Conservation (phyloP, 2,797 vertebrate genomes). For the Tiaroga cobitis region DNA sequence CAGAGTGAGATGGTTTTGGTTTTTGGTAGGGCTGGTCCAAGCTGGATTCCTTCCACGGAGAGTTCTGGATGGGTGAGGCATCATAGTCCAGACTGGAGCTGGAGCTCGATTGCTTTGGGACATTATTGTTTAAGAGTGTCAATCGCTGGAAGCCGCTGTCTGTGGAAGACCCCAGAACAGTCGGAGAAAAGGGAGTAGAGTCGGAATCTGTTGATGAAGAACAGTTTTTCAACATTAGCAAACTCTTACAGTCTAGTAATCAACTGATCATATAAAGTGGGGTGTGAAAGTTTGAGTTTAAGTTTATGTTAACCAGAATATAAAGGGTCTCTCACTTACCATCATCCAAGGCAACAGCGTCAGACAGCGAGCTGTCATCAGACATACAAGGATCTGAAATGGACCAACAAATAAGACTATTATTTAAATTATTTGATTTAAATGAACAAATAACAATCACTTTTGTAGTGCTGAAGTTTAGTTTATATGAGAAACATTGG, state of each 20-base stretch:
- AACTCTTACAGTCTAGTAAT: background rate
- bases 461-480: background rate
- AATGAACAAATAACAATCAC: background rate
- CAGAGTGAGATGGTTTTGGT: conserved; percentile 70
- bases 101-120: conserved; percentile 60
- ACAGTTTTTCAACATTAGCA: background rate
- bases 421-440: background rate
- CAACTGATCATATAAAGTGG: background rate
- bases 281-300: background rate
- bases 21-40: conserved; percentile 89
- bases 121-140: conserved; percentile 54
- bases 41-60: conserved; percentile 91
- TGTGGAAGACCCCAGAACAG: conserved; percentile 56
- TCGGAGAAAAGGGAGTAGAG: conserved; percentile 66
- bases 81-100: conserved; percentile 71
- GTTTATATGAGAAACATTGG: background rate
- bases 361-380: conserved; percentile 88
- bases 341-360: conserved; percentile 83
- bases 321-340: conserved; percentile 72
- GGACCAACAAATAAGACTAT: background rate
- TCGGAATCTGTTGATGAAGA: conserved; percentile 68
- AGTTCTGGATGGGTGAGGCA: conserved; percentile 86
- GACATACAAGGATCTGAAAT: conserved; percentile 76
- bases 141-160: conserved; percentile 66
- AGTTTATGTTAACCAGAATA: background rate